Conservation (phyloP, 2,888 invertebrate species). For the Polymixis flavicincta region DNA sequence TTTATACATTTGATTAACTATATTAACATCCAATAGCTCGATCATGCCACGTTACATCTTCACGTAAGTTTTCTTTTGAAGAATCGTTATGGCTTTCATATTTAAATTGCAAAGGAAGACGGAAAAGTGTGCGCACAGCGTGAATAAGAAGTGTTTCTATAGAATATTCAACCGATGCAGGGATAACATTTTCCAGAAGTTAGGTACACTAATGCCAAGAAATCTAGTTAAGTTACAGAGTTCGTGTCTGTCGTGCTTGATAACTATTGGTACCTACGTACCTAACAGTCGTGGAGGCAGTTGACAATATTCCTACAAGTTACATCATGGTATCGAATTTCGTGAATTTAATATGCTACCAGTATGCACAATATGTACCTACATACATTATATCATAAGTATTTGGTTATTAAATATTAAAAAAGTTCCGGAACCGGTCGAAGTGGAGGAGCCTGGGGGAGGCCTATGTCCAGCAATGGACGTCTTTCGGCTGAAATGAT, state of each 20-base stretch:
- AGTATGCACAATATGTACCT: too few species aligned
- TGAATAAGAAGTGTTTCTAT: background rate
- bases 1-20: background rate
- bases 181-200: too few species aligned
- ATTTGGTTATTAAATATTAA: slow-evolving; percentile 11
- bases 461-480: too few species aligned
- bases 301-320: slow-evolving; percentile 13
- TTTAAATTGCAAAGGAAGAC: background rate
- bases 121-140: background rate
- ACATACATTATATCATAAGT: background rate
- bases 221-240: background rate
- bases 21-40: background rate
- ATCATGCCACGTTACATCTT: background rate
- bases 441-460: too few species aligned
- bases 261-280: slow-evolving; percentile 8
- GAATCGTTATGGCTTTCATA: background rate
- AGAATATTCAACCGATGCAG: background rate
- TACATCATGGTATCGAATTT: slow-evolving; percentile 17
- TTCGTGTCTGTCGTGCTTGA: slow-evolving; percentile 10
- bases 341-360: slow-evolving; percentile 7
- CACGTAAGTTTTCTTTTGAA: background rate
- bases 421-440: background rate
- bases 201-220: background rate
- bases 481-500: too few species aligned
- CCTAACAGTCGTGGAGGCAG: background rate